Base-by-base conservation (phyloP, 2,113 vertebrate species). In the Grammomys dolichurus region DNA sequence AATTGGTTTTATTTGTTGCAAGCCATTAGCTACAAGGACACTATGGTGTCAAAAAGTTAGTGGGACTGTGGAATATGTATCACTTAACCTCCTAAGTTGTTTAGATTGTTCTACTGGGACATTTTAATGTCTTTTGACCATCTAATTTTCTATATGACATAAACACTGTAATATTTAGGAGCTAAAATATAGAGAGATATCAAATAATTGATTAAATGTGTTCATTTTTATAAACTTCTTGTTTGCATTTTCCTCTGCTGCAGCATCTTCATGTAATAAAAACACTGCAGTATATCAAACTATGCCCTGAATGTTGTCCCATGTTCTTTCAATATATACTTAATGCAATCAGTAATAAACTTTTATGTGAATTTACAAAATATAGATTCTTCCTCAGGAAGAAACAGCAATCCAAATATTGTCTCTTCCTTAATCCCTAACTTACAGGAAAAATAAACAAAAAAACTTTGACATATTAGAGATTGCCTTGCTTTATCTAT, bases 41-140 rank as follows among this genome's bases (percentile, higher is more conserved):
- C 22, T 5, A 40, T 3, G 20, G 22, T 19, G 4, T 10, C 24
- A 87, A 60, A 19, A 82, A 26, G 67, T 20, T 4, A 81, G 33
- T 88, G 13, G 17, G 13, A 51, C 10, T 51, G 1, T 5, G 10
- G 16, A 1, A 40, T 12, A 89, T 95, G 40, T 8, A 60, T 0
- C 22, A 11, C 14, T 58, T 46, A 89, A 54, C 20, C 0, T 40
- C 1, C 14, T 56, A 28, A 0, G 2, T 31, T 46, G 2, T 56
- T 92, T 63, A 13, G 60, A 9, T 4, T 2, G 17, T 85, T 33
- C 48, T 46, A 54, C 22, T 84, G 6, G 75, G 40, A 13, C 31
- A 36, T 75, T 48, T 97, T 40, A 60, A 40, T 28, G 28, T 20
- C 7, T 95, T 87, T 70, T 51, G 26, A 63, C 3, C 19, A 77